Evolutionary conservation across 2,888 invertebrate genomes (phyloP).

Genomic region (Dusona sp.): DNA sequence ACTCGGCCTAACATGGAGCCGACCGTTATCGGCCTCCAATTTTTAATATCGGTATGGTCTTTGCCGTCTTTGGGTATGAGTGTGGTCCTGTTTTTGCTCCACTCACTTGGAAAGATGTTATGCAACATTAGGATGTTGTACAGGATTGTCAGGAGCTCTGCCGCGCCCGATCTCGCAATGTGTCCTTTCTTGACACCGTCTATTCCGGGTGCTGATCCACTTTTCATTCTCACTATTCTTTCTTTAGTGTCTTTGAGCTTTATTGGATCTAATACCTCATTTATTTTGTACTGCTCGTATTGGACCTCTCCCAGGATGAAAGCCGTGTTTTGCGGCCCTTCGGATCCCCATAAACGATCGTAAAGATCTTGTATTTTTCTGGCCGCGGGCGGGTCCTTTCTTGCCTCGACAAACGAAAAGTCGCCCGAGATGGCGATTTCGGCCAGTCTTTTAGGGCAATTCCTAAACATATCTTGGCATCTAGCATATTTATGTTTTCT

Average conservation of each 20-base stretch:
- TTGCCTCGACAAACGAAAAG: neutral
- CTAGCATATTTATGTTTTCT: conserved; percentile 70
- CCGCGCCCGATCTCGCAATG: neutral
- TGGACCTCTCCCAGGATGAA: no score
- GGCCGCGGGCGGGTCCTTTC: neutral
- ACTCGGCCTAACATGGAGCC: conserved; percentile 74
- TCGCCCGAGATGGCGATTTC: conserved; percentile 70
- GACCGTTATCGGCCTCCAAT: conserved; percentile 79
- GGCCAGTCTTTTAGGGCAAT: conserved; percentile 74
- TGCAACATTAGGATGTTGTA: neutral
- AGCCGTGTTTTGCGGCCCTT: conserved; percentile 33
- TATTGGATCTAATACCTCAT: no score
- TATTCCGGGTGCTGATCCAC: neutral
- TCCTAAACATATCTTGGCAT: conserved; percentile 77
- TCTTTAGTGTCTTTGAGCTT: neutral
- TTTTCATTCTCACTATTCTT: neutral
- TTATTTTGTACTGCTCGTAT: no score
- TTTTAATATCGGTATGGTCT: conserved; percentile 72
- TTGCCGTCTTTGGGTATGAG: conserved; percentile 69
- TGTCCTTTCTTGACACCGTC: neutral
- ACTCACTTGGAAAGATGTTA: neutral
- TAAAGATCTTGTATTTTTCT: conserved; percentile 72
- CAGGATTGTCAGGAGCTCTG: neutral
- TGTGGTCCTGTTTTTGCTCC: neutral
- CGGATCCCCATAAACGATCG: conserved; percentile 72